Conservation (phyloP, 2,888 invertebrate genomes). For the Patella caerulea region DNA sequence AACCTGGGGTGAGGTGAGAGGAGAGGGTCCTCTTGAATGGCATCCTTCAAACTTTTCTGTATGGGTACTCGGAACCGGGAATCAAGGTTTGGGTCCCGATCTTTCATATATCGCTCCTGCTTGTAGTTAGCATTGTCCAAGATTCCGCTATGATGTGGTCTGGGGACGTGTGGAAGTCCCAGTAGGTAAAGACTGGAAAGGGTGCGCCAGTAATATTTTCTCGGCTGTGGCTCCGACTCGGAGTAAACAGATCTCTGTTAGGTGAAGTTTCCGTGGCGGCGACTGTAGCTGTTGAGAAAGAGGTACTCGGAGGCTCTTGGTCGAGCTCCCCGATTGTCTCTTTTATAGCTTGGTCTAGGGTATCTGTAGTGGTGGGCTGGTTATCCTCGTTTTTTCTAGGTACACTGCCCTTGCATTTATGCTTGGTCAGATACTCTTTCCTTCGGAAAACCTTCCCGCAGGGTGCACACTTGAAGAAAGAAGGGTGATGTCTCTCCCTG, state of each 20-base stretch:
- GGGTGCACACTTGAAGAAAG: too few species aligned
- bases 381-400: too few species aligned
- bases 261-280: not conserved
- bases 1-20: not conserved
- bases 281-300: not conserved
- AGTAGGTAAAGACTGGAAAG: not conserved
- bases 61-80: not conserved
- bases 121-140: not conserved
- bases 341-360: not conserved
- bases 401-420: too few species aligned
- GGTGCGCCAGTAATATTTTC: not conserved
- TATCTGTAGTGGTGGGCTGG: not conserved
- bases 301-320: not conserved
- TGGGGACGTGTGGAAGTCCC: not conserved
- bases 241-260: not conserved
- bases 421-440: too few species aligned
- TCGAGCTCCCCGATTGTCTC: not conserved
- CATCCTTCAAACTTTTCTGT: not conserved
- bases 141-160: not conserved
- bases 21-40: not conserved
- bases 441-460: too few species aligned
- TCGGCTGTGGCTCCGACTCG: not conserved
- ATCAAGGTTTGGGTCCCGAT: not conserved
- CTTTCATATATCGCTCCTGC: not conserved
- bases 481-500: too few species aligned